Evolutionary conservation across 2,888 invertebrate genomes (phyloP), one percentile per base, ranked within the genome.

Genomic region (Busseola fusca): DNA sequence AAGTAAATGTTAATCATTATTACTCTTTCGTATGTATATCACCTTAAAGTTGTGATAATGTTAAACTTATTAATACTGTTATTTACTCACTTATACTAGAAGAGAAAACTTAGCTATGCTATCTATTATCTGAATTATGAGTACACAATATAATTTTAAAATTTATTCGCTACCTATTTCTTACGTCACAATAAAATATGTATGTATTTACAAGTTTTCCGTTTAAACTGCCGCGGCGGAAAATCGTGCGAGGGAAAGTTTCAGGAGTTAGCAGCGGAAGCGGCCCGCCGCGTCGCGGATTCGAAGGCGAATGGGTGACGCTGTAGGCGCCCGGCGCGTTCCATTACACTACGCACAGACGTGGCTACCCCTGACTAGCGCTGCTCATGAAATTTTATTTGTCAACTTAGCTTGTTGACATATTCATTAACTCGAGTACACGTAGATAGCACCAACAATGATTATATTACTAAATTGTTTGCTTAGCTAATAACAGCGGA

Each of bases 261-360:
- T 91, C 90, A 90, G 91, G 80, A 80, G 86, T 73, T 34, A 80
- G 73, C 84, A 70, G 67, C 84, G 83, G 86, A 88, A 83, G 82
- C 93, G 93, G 89, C 87, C 84, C 84, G 88, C 86, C 91, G 87
- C 91, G 87, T 69, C 92, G 91, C 89, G 89, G 72, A 87, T 84
- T 90, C 86, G 87, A 80, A 87, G 87, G 86, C 91, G 93, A 95
- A 92, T 95, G 95, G 88, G 84, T 83, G 79, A 69, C 72, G 73
- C 72, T 70, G 67, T 50, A 69, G 78, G 73, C 84, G 59, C 67
- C 67, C 64, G 66, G 37, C 82, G 82, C 74, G 71, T 70, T 69
- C 71, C 64, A 76, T 72, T 57, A 66, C 42, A 65, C 57, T 48
- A 69, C 73, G 56, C 48, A 45, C 42, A 71, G 72, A 74, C 74